phyloP scores from a whole-genome alignment of 2,888 invertebrate species.

The Latheticus oryzae region DNA sequence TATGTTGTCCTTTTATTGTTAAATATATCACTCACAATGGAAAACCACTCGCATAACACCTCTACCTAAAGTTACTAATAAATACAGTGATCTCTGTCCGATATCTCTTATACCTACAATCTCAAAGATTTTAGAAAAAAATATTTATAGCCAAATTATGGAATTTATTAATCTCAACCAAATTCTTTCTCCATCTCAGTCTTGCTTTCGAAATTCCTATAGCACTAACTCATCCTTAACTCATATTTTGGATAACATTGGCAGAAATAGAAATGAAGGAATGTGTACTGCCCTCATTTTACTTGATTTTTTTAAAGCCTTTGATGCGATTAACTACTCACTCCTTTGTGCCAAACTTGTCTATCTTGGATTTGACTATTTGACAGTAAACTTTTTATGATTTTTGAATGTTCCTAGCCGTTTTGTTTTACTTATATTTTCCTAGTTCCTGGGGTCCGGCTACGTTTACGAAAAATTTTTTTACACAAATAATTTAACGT shows the following conservation, averaged over 20 bases:
- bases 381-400: constrained; percentile 3
- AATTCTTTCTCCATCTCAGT: not conserved
- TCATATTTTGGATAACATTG: not conserved
- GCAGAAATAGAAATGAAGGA: not conserved
- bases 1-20: constrained; percentile 5
- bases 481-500: no score
- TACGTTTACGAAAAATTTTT: no score
- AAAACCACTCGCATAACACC: constrained; percentile 2
- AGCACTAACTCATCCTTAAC: constrained; percentile 1
- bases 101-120: constrained; percentile 4
- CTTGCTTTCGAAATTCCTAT: not conserved
- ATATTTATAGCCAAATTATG: not conserved
- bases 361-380: constrained; percentile 6
- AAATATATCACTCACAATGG: not conserved
- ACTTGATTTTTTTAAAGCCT: constrained; percentile 8
- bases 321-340: constrained; percentile 2
- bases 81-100: constrained; percentile 1
- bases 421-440: no score
- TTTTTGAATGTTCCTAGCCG: no score
- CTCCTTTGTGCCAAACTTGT: constrained; percentile 5
- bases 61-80: not conserved
- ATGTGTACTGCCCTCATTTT: constrained; percentile 6
- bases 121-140: constrained; percentile 1
- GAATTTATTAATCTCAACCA: constrained; percentile 4
- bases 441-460: no score